These are phyloP conservation scores for Oligia strigilis DNA, from an alignment of 2,888 invertebrate species.

Conservation along the genomic window DNA sequence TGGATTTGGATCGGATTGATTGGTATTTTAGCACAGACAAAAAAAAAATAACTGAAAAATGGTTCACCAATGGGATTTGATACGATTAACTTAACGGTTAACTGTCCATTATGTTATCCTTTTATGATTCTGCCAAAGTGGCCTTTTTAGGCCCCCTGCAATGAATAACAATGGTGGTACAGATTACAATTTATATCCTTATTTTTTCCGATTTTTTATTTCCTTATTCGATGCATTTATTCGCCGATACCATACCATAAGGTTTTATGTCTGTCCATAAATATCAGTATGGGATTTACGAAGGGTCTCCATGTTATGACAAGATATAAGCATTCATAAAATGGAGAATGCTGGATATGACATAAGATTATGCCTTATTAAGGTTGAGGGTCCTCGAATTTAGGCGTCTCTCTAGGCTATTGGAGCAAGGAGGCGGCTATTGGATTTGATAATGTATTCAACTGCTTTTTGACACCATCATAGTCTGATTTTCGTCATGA, in stretches of 20 bases:
- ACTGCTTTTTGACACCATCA: background rate
- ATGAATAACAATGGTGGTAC: conserved; percentile 1
- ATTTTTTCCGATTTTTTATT: background rate
- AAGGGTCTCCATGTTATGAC: conserved; percentile 14
- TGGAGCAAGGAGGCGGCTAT: no score
- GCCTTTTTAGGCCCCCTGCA: background rate
- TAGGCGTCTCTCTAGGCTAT: background rate
- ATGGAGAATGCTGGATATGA: conserved; percentile 11
- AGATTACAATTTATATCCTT: conserved; percentile 18
- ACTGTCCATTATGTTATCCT: no score
- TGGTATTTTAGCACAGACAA: no score
- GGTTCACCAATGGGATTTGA: no score
- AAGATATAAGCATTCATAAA: conserved; percentile 28
- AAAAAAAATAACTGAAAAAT: no score
- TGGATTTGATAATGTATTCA: background rate
- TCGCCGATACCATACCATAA: conserved; percentile 12
- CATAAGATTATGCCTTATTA: conserved; percentile 35
- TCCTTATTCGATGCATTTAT: conserved; percentile 14
- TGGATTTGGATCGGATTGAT: no score
- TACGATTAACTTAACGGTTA: no score
- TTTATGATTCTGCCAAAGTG: no score
- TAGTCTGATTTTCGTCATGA: background rate
- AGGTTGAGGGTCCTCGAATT: background rate
- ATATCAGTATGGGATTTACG: conserved; percentile 29
- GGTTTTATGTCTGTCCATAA: conserved; percentile 42